Conservation (phyloP, 1,140 invertebrate species). For the Chrysomallon squamiferum region DNA sequence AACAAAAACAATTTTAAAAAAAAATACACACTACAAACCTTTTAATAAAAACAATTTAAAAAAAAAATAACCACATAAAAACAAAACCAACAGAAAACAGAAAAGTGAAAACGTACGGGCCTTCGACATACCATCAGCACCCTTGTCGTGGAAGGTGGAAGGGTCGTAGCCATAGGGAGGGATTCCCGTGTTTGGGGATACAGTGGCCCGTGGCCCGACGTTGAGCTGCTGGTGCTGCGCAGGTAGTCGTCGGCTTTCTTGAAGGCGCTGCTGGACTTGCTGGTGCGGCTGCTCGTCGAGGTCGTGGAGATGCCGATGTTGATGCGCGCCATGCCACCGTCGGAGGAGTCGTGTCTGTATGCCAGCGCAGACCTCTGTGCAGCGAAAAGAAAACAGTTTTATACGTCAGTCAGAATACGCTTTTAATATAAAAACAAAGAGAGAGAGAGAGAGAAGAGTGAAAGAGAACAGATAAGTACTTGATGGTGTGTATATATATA, state of each 20-base stretch:
- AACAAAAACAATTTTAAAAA: no score
- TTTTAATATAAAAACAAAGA: no score
- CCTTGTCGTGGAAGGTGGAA: slow-evolving; percentile 24
- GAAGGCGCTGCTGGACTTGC: slow-evolving; percentile 81
- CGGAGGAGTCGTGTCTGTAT: slow-evolving; percentile 72
- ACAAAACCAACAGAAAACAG: no score
- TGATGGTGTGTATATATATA: no score
- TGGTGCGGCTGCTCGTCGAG: slow-evolving; percentile 90
- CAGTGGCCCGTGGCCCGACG: slow-evolving; percentile 44
- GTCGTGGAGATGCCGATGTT: slow-evolving; percentile 95
- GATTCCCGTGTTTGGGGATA: slow-evolving; percentile 38
- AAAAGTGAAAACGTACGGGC: slow-evolving; percentile 8
- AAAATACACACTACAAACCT: no score
- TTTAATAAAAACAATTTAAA: no score
- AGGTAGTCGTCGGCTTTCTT: slow-evolving; percentile 71
- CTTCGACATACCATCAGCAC: slow-evolving; percentile 23
- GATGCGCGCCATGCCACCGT: slow-evolving; percentile 69
- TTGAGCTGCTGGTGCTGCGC: slow-evolving; percentile 54
- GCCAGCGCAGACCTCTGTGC: slow-evolving; percentile 76
- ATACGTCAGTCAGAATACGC: no score
- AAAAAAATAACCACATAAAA: no score
- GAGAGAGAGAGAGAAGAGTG: no score
- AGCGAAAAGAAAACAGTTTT: slow-evolving; percentile 4
- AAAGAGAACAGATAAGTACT: no score
- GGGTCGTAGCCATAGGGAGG: slow-evolving; percentile 46